These are phyloP conservation scores for Magallana ariakensis DNA, from an alignment of 1,140 invertebrate genomes.

Conservation along the genomic window DNA sequence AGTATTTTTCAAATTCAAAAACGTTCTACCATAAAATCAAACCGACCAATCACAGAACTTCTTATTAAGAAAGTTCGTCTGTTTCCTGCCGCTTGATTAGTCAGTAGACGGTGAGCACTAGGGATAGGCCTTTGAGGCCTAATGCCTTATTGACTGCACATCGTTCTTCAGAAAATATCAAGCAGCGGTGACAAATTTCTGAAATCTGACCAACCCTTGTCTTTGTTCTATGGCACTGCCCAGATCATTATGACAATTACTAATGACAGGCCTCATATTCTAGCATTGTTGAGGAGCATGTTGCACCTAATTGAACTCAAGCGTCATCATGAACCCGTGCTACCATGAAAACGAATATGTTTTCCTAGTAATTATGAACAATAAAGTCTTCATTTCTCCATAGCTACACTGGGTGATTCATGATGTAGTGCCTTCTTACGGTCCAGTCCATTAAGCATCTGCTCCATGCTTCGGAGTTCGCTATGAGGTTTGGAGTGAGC, in stretches of 20 bases:
- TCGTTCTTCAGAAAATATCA: slow-evolving; percentile 15
- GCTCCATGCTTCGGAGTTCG: slow-evolving; percentile 96
- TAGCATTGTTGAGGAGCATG: slow-evolving; percentile 21
- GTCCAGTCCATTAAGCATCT: slow-evolving; percentile 96
- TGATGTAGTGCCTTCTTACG: slow-evolving; percentile 70
- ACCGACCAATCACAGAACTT: neutral
- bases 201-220: slow-evolving; percentile 1
- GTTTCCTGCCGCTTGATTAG: slow-evolving; percentile 9
- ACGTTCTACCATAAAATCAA: neutral
- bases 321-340: slow-evolving; percentile 21
- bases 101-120: slow-evolving; percentile 22
- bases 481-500: slow-evolving; percentile 74
- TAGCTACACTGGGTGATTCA: slow-evolving; percentile 57
- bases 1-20: neutral
- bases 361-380: slow-evolving; percentile 26
- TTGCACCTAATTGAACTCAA: slow-evolving; percentile 26
- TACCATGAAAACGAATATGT: slow-evolving; percentile 35
- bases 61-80: neutral
- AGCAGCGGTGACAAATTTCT: slow-evolving; percentile 32
- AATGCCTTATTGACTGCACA: slow-evolving; percentile 17
- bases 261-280: slow-evolving; percentile 36
- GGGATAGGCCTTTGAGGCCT: neutral
- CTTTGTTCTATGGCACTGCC: slow-evolving; percentile 19
- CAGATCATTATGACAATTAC: slow-evolving; percentile 8
- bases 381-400: slow-evolving; percentile 57